phyloP scores from a whole-genome alignment of 2,888 invertebrate species.

The Ceramica pisi region DNA sequence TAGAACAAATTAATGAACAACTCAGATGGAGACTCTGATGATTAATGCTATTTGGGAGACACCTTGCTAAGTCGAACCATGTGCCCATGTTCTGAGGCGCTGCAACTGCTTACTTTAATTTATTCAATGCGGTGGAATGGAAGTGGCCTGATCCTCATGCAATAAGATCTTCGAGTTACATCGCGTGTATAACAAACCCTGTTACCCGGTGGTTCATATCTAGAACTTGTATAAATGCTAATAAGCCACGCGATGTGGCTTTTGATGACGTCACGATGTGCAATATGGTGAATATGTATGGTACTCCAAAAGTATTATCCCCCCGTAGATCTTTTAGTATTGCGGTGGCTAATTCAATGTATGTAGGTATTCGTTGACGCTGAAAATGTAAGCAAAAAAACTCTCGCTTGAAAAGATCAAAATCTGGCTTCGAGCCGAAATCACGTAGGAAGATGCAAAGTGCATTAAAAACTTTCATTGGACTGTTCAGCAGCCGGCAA shows the following conservation, averaged over 20 bases:
- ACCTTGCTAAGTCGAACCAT: not conserved
- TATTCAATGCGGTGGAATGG: not conserved
- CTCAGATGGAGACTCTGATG: not conserved
- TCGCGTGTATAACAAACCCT: conserved; percentile 14
- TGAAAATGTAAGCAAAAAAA: not conserved
- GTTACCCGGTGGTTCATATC: conserved; percentile 16
- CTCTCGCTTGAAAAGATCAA: conserved; percentile 6
- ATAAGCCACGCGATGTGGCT: conserved; percentile 26
- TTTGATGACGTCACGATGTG: conserved; percentile 42
- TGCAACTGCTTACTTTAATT: too few relatives aligned
- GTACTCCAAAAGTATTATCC: conserved; percentile 1
- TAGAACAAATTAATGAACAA: not conserved
- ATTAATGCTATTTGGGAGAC: too few relatives aligned
- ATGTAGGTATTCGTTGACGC: not conserved
- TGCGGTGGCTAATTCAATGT: not conserved
- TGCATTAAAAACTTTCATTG: conserved; percentile 34
- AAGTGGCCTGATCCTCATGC: not conserved
- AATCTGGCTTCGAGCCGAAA: conserved; percentile 44
- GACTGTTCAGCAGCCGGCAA: conserved; percentile 33
- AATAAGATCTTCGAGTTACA: conserved; percentile 2
- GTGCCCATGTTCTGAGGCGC: too few relatives aligned
- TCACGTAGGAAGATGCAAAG: conserved; percentile 11
- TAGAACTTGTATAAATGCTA: conserved; percentile 46
- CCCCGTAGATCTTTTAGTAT: not conserved
- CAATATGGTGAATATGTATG: conserved; percentile 18